Percentiles rank a stretch among this genome's conserved stretches.
These are phyloP conservation scores for Temnothorax nylanderi DNA, from an alignment of 1,140 invertebrate species.

Conservation along the genomic window DNA sequence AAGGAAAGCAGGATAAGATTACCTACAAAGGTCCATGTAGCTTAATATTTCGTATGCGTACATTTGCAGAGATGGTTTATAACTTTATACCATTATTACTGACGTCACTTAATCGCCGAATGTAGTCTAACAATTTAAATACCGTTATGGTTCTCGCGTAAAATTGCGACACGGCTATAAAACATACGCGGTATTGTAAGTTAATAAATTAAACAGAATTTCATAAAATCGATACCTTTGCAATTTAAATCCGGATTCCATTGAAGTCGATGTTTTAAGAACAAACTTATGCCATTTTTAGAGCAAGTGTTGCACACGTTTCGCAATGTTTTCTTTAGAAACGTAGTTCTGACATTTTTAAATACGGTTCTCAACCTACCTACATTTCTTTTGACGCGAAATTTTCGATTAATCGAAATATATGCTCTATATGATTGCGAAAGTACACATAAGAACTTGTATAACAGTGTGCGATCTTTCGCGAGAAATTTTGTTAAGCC, in stretches of 20 bases:
- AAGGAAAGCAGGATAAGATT: background rate
- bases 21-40: background rate
- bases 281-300: background rate
- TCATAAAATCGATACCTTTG: background rate
- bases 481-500: background rate
- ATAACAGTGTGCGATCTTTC: background rate
- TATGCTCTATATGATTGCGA: background rate
- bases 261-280: background rate
- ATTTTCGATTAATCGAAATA: background rate
- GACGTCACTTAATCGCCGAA: slow-evolving; percentile 21
- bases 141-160: slow-evolving; percentile 18
- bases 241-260: background rate
- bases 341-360: background rate
- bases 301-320: background rate
- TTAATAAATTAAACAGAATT: background rate
- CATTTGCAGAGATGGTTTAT: slow-evolving; percentile 10
- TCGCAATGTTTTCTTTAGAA: background rate
- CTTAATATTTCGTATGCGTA: slow-evolving; percentile 33
- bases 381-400: background rate
- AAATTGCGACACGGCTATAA: slow-evolving; percentile 20
- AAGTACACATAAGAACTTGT: background rate
- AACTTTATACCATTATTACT: slow-evolving; percentile 28
- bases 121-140: slow-evolving; percentile 43
- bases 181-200: slow-evolving; percentile 33
- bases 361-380: background rate